Percentiles rank a stretch among this genome's conserved stretches.
Evolutionary conservation across 2,888 invertebrate genomes (phyloP).

Genomic region (Cistogaster globosa): DNA sequence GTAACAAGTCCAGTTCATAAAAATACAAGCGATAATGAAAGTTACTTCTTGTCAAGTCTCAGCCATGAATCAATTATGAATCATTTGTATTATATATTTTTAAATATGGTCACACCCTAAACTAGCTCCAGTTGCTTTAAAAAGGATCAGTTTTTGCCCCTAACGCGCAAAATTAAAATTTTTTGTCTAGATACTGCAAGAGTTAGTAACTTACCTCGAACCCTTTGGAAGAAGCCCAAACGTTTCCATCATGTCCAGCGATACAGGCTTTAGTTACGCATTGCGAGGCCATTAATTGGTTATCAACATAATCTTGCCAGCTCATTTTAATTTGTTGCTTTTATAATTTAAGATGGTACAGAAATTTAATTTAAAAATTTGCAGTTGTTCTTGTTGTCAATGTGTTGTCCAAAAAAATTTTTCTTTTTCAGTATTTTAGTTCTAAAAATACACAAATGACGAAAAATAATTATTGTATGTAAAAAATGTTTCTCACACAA

Average conservation of each 20-base stretch:
- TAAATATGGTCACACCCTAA: slow-evolving; percentile 65
- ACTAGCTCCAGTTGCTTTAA: slow-evolving; percentile 17
- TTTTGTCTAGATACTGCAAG: neutral
- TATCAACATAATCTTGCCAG: slow-evolving; percentile 99
- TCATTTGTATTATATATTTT: slow-evolving; percentile 37
- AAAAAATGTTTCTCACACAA: slow-evolving; percentile 61
- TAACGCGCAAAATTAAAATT: neutral
- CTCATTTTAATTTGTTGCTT: slow-evolving; percentile 86
- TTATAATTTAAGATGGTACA: slow-evolving; percentile 41
- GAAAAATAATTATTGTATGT: neutral
- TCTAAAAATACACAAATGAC: slow-evolving; percentile 52
- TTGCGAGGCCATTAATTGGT: slow-evolving; percentile 96
- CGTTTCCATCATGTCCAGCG: slow-evolving; percentile 96
- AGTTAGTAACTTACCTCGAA: slow-evolving; percentile 91
- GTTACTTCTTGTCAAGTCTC: neutral
- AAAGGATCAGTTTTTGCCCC: slow-evolving; percentile 23
- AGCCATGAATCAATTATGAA: slow-evolving; percentile 13
- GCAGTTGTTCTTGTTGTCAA: slow-evolving; percentile 23
- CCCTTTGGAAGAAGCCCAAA: slow-evolving; percentile 96
- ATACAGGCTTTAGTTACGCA: slow-evolving; percentile 97
- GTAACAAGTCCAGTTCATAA: neutral
- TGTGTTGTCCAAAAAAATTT: slow-evolving; percentile 26
- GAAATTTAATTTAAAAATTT: slow-evolving; percentile 43
- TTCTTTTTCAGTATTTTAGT: slow-evolving; percentile 19
- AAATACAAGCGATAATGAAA: neutral